Conservation (phyloP, 2,797 vertebrate species). For the Sebastes melanostomus region DNA sequence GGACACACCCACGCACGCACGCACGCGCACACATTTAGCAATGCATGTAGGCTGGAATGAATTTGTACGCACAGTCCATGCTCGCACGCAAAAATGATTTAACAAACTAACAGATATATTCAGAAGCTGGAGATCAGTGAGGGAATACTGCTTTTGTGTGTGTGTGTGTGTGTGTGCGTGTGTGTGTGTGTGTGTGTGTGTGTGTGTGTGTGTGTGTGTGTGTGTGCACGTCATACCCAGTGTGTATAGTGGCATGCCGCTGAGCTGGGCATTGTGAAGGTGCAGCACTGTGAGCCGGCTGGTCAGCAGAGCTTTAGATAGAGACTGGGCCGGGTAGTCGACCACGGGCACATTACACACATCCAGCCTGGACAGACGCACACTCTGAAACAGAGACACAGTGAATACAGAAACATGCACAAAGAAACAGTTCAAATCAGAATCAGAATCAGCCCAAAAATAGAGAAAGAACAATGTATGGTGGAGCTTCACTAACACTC, state of each 20-base stretch:
- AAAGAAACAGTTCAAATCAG: neutral
- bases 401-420: neutral
- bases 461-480: neutral
- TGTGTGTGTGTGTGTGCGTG: no score
- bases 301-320: slow-evolving; percentile 79
- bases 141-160: neutral
- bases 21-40: neutral
- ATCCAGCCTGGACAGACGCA: slow-evolving; percentile 79
- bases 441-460: neutral
- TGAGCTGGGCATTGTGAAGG: slow-evolving; percentile 79
- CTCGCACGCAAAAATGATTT: neutral
- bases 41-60: neutral
- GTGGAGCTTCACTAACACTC: neutral
- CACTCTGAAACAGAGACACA: slow-evolving; percentile 73
- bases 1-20: slow-evolving; percentile 41
- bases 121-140: neutral
- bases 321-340: slow-evolving; percentile 70
- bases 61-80: neutral
- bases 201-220: slow-evolving; percentile 14
- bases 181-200: neutral
- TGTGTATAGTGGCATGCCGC: slow-evolving; percentile 79
- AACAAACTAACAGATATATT: neutral
- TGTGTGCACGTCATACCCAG: slow-evolving; percentile 69
- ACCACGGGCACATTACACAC: slow-evolving; percentile 74
- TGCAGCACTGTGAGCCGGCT: slow-evolving; percentile 78